Conservation (phyloP, 2,113 vertebrate species). For the Suricata suricatta region DNA sequence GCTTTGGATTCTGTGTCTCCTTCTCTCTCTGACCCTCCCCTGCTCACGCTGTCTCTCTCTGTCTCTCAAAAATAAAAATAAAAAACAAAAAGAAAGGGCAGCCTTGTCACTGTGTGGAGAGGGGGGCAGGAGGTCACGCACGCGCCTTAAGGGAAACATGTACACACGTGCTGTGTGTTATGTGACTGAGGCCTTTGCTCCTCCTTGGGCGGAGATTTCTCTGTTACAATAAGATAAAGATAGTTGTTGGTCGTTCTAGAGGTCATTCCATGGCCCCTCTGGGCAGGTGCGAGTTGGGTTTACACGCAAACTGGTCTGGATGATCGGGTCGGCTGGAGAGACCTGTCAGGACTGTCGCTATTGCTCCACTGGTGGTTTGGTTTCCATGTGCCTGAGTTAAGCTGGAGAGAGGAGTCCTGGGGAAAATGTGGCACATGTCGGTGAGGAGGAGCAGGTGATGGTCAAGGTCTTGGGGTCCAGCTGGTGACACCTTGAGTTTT, state of each 20-base stretch:
- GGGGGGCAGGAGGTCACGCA: not conserved
- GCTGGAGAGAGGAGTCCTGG: not conserved
- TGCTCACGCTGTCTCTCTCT: too few relatives aligned
- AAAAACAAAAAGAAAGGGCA: too few relatives aligned
- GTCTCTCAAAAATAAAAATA: too few relatives aligned
- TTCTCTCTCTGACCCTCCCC: too few relatives aligned
- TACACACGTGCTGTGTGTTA: not conserved
- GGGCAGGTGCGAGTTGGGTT: not conserved
- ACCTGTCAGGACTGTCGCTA: not conserved
- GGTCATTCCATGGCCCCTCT: not conserved
- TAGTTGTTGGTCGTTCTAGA: not conserved
- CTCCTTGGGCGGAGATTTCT: not conserved
- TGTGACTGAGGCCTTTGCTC: not conserved
- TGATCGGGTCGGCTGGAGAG: not conserved
- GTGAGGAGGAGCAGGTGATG: not conserved
- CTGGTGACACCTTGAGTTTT: not conserved
- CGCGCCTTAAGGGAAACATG: not conserved
- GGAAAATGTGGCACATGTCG: not conserved
- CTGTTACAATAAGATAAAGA: not conserved
- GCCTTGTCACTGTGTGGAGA: not conserved
- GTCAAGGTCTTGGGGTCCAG: not conserved
- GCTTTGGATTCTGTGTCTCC: too few relatives aligned
- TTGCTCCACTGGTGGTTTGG: not conserved
- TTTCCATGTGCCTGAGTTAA: not conserved
- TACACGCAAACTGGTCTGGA: not conserved